Evolutionary conservation across 2,797 vertebrate species (phyloP).

Genomic region (Dicrostonyx torquatus): DNA sequence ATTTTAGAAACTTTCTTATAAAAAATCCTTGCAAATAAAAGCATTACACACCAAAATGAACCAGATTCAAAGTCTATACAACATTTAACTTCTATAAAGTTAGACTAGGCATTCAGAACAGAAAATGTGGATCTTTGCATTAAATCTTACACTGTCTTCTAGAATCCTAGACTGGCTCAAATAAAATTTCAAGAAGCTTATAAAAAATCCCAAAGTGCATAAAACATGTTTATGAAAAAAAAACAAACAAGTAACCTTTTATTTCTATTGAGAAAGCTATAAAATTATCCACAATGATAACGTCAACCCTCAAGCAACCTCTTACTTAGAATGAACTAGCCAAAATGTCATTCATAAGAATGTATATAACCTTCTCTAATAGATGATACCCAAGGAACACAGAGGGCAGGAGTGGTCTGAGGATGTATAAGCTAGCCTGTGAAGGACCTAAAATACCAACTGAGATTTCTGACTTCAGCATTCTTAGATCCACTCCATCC

Average conservation of each 20-base stretch:
- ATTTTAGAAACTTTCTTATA: not conserved
- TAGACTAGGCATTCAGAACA: not conserved
- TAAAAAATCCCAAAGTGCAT: not conserved
- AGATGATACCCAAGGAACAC: not conserved
- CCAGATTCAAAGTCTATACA: not conserved
- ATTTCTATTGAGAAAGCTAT: not conserved
- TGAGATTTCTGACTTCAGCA: not conserved
- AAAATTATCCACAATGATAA: not conserved
- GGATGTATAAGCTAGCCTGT: not conserved
- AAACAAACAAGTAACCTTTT: not conserved
- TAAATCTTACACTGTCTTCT: not conserved
- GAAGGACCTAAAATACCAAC: not conserved
- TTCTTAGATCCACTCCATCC: not conserved
- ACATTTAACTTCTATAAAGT: not conserved
- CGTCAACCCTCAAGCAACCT: not conserved
- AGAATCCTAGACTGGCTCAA: not conserved
- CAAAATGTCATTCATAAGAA: not conserved
- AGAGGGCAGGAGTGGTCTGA: not conserved
- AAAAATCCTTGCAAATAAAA: not conserved
- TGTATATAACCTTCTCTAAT: not conserved
- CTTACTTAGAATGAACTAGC: not conserved
- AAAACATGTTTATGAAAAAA: constrained; percentile 3
- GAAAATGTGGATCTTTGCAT: not conserved
- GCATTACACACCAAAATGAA: not conserved
- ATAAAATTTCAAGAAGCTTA: constrained; percentile 5